These are phyloP conservation scores for Luehdorfia chinensis DNA, from an alignment of 1,140 invertebrate genomes.

Conservation along the genomic window DNA sequence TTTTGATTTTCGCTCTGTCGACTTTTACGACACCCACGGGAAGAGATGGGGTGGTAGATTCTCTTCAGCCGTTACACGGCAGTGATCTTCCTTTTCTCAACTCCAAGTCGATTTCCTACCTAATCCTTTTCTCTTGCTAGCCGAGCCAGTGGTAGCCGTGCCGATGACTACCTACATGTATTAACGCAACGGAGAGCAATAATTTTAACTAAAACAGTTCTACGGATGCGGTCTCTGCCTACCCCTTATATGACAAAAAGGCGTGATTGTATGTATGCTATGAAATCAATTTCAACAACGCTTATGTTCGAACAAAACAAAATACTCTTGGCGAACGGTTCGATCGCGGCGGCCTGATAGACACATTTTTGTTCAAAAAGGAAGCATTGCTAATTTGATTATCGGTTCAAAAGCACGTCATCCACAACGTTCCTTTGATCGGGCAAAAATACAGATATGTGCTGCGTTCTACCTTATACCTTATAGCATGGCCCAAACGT, in stretches of 20 bases:
- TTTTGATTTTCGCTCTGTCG: too few species aligned
- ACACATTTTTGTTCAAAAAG: conserved; percentile 70
- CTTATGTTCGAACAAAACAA: conserved; percentile 15
- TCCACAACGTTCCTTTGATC: conserved; percentile 68
- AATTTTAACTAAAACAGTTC: too few species aligned
- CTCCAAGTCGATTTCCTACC: too few species aligned
- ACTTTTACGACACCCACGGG: too few species aligned
- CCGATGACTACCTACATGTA: background rate
- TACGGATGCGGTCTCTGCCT: too few species aligned
- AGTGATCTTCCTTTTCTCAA: background rate
- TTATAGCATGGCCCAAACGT: conserved; percentile 21
- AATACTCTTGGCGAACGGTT: background rate
- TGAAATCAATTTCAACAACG: conserved; percentile 15
- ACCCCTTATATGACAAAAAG: too few species aligned
- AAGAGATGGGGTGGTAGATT: too few species aligned
- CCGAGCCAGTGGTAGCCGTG: too few species aligned
- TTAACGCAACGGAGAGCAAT: background rate
- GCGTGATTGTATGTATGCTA: too few species aligned
- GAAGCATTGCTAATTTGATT: conserved; percentile 72
- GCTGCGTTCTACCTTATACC: conserved; percentile 45
- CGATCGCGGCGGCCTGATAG: conserved; percentile 45
- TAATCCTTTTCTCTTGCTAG: too few species aligned
- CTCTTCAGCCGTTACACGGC: background rate
- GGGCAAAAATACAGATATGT: conserved; percentile 74
- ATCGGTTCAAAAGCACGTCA: conserved; percentile 72